Base-by-base conservation (phyloP, 2,797 vertebrate species). In the Pteropus rufus region DNA sequence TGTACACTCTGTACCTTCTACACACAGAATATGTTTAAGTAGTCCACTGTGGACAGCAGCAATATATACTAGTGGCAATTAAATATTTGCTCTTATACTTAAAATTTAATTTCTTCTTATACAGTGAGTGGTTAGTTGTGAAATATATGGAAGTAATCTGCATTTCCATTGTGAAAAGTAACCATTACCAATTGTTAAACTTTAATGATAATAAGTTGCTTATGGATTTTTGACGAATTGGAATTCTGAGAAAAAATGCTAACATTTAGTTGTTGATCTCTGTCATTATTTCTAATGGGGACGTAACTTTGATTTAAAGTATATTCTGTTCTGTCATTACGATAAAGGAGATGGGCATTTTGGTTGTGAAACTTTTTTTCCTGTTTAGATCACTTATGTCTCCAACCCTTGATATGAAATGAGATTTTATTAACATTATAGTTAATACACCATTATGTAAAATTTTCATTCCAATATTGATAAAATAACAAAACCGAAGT, bases 61-160 rank as follows among this genome's bases (percentile, higher is more conserved):
- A 83, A 31, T 52, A 0, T 77, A 36, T 70, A 94, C 62, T 91
- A 54, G 89, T 96, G 65, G 44, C 44, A 94, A 81, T 60, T 98
- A 76, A 56, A 75, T 39, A 80, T 34, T 44, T 95, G 31, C n/a
- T 86, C 80, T 31, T 18, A 77, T 81, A 39, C 39, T 93, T 97
- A 79, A 95, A 97, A 91, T 98, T 97, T 90, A 56, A 84, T 73
- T 31, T 80, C 21, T 11, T 64, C 97, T 85, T 94, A 75, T 69
- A 29, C 65, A 29, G 31, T 93, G 69, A 39, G 24, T 96, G 49
- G 62, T 92, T 94, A 85, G 18, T 36, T 79, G 62, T 88, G 94
- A 96, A 70, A 64, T 87, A n/a, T 9, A 44, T 69, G 58, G 46
- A 94, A n/a, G n/a, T 36, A 65, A 92, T 70, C 23, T 82, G 39